Evolutionary conservation across 2,888 invertebrate species (phyloP).

Genomic region (Stratiomys singularior): DNA sequence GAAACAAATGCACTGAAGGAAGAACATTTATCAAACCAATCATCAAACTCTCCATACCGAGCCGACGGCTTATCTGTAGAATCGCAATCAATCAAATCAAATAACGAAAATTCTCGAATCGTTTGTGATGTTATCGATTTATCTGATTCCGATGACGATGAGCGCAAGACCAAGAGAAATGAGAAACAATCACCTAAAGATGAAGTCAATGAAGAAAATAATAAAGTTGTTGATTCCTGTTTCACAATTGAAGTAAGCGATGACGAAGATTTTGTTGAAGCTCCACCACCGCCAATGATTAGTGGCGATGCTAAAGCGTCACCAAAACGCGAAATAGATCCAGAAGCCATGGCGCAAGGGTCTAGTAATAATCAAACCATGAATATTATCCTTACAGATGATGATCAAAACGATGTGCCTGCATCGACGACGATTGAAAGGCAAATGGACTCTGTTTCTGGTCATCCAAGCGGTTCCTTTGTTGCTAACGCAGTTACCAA

Average conservation of each 20-base stretch:
- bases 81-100: too few species aligned
- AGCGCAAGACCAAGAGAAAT: too few species aligned
- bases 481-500: background rate
- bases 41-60: too few species aligned
- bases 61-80: too few species aligned
- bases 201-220: background rate
- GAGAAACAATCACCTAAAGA: background rate
- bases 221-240: background rate
- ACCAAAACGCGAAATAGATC: background rate
- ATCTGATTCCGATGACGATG: constrained; percentile 1
- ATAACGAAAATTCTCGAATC: too few species aligned
- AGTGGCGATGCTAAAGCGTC: background rate
- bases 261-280: constrained; percentile 3
- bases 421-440: background rate
- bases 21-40: too few species aligned
- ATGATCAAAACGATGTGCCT: background rate
- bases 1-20: too few species aligned
- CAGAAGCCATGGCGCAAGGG: background rate
- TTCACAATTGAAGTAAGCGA: constrained; percentile 40
- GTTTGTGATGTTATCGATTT: background rate
- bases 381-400: constrained; percentile 2
- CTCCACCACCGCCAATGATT: constrained; percentile 7
- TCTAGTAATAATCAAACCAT: background rate
- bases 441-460: background rate
- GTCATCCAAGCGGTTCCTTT: background rate